Evolutionary conservation across 1,140 invertebrate species (phyloP).

Genomic region (Antheraea mylitta): DNA sequence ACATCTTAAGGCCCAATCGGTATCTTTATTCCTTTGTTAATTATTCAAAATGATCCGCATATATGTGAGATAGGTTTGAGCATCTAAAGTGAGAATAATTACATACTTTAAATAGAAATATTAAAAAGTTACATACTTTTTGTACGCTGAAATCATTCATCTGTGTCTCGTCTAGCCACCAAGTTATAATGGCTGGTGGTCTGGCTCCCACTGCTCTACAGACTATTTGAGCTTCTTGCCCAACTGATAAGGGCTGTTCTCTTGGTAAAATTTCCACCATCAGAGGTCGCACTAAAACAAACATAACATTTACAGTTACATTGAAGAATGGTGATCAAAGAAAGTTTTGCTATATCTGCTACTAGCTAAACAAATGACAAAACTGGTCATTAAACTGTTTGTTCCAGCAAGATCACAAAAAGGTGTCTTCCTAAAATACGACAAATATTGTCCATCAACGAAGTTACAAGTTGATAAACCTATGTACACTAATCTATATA

Average conservation of each 20-base stretch:
- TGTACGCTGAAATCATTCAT: slow-evolving; percentile 45
- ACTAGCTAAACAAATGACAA: too few species aligned
- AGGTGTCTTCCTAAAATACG: too few species aligned
- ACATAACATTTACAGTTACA: neutral
- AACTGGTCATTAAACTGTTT: too few species aligned
- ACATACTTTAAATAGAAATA: neutral
- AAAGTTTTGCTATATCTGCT: too few species aligned
- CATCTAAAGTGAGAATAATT: neutral
- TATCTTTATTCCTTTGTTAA: neutral
- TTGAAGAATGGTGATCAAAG: neutral
- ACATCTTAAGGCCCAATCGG: neutral
- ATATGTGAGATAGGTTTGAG: neutral
- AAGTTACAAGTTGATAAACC: too few species aligned
- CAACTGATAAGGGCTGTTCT: slow-evolving; percentile 90
- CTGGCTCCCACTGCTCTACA: slow-evolving; percentile 89
- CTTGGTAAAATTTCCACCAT: slow-evolving; percentile 87
- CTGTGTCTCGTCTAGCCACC: slow-evolving; percentile 87
- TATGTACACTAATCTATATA: too few species aligned
- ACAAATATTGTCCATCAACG: too few species aligned
- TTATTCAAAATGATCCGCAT: neutral
- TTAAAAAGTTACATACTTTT: slow-evolving; percentile 41
- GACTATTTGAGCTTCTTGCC: slow-evolving; percentile 86
- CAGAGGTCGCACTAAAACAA: slow-evolving; percentile 86
- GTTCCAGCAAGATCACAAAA: too few species aligned
- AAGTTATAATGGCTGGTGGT: slow-evolving; percentile 88